Evolutionary conservation across 2,888 invertebrate genomes (phyloP), one percentile per base, ranked within the genome.

Genomic region (Hedya salicella): DNA sequence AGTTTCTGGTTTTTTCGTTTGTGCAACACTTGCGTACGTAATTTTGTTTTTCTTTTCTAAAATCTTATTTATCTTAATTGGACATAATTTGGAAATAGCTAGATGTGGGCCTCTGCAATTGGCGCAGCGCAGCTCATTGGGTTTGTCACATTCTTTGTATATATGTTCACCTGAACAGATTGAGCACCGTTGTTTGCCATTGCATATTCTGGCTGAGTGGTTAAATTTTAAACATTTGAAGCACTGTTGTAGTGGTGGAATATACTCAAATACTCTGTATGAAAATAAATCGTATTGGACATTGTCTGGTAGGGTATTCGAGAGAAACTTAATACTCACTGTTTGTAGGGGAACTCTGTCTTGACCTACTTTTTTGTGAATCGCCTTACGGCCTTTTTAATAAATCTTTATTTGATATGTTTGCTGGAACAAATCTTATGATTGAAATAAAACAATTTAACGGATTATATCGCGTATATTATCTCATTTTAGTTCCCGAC

Each of bases 81-180:
- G 67, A 53, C 67, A 62, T 16, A 32, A 0, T 53, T 39, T 62
- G 0, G 62, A 68, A 21, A 60, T 63, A 13, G 53, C 52, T 36
- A 60, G 21, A 40, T 68, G 62, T 17, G 48, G 57, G 1, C 62
- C 67, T 16, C 62, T 59, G 48, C 67, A 68, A 48, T 68, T 68
- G 1, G 42, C 13, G n/a, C 68, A 68, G 40, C 46, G 19, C 16
- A 68, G 16, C 30, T 59, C 68, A 49, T 44, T 57, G 4, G 57
- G 53, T 14, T 62, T 62, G 36, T 30, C 42, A 13, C n/a, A n/a
- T n/a, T n/a, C 65, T 60, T 8, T 65, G 53, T 40, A 46, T 5
- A 16, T 50, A 30, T 62, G 56, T 21, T 62, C 54, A n/a, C 53
- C 53, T 39, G 53, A 17, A 39, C 40, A 53, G 0, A 17, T 19